Percentiles rank a stretch among this genome's conserved stretches.
These are phyloP conservation scores for Drosophila funebris DNA, from an alignment of 1,140 invertebrate genomes.

Conservation along the genomic window DNA sequence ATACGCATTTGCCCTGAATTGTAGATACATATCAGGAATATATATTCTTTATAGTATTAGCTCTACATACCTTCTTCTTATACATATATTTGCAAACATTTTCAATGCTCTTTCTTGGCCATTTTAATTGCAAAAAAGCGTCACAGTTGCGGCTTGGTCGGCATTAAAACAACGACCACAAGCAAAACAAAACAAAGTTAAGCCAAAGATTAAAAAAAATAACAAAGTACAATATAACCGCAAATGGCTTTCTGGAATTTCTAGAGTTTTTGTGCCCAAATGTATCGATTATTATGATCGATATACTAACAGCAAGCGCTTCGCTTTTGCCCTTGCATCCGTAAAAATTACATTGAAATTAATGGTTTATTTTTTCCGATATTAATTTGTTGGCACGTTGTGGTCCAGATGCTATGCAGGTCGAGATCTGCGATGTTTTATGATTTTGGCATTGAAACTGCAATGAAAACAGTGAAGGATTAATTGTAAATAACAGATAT, in stretches of 20 bases:
- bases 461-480: constrained; percentile 1
- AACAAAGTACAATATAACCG: too few species aligned
- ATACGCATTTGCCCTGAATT: too few species aligned
- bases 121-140: constrained; percentile 28
- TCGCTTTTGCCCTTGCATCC: constrained; percentile 14
- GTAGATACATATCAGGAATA: too few species aligned
- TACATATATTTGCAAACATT: not conserved
- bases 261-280: constrained; percentile 46
- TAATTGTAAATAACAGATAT: not conserved
- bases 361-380: constrained; percentile 14
- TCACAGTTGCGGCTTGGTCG: constrained; percentile 62
- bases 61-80: not conserved
- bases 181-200: constrained; percentile 12
- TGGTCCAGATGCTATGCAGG: constrained; percentile 27
- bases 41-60: too few species aligned
- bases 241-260: constrained; percentile 63
- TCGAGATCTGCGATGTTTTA: constrained; percentile 16
- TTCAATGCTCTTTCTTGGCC: not conserved
- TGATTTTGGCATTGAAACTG: constrained; percentile 13
- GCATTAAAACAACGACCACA: constrained; percentile 45
- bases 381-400: constrained; percentile 24
- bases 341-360: constrained; percentile 65
- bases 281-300: constrained; percentile 31
- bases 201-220: constrained; percentile 14
- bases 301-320: constrained; percentile 49